Conservation (phyloP, 2,113 vertebrate genomes). For the Lycaon pictus region DNA sequence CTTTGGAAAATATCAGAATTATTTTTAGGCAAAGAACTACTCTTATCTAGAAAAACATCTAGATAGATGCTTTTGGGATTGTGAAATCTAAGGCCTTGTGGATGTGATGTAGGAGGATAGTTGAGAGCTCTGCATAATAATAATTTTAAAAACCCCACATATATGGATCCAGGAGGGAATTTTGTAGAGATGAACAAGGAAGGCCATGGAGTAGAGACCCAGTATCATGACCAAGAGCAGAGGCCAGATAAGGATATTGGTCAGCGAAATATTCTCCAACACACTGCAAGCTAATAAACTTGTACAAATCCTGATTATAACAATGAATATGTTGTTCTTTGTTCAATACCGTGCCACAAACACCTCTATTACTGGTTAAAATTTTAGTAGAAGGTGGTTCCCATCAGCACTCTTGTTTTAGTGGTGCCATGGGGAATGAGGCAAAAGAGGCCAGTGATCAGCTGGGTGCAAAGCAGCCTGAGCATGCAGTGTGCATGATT, state of each 20-base stretch:
- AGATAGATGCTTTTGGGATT: background rate
- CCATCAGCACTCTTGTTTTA: background rate
- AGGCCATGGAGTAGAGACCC: background rate
- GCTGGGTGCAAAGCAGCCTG: background rate
- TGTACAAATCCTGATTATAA: background rate
- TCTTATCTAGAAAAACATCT: background rate
- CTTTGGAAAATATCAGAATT: background rate
- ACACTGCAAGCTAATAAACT: background rate
- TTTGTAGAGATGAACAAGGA: background rate
- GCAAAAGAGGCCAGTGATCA: background rate
- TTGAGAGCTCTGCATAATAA: background rate
- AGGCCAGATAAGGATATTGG: background rate
- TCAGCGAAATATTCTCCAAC: background rate
- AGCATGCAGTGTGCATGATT: background rate
- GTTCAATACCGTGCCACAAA: background rate
- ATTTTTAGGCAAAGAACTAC: background rate
- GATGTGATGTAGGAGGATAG: background rate
- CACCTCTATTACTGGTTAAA: background rate
- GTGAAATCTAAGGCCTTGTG: background rate
- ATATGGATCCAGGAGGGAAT: background rate
- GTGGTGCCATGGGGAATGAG: background rate
- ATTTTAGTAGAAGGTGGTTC: background rate
- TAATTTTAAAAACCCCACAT: background rate
- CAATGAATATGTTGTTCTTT: background rate
- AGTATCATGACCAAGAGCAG: background rate